Base-by-base conservation (phyloP, 2,888 invertebrate species). In the Anthrax anthrax region DNA sequence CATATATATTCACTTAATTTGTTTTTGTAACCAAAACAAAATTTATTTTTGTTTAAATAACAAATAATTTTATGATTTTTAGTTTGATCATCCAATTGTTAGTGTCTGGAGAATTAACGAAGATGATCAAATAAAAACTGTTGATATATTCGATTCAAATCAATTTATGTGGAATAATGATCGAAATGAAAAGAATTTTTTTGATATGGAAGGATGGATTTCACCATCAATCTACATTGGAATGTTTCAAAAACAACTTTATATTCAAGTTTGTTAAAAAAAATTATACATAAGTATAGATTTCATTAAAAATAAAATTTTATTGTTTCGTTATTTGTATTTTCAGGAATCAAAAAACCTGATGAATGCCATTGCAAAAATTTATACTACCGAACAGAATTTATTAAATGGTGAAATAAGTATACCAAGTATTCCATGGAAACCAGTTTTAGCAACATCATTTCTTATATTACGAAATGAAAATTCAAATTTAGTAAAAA, bases 1-100 rank as follows among this genome's bases (percentile, higher is more conserved):
- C 12, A 12, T 32, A 32, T 9, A 12, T 32, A 37, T 16, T 16
- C 44, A 34, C 16, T 23, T 23, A 39, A 32, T 37, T 3, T 13
- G n/a, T 36, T 18, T 27, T 43, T 36, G 46, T 23, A n/a, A n/a
- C n/a, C n/a, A n/a, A n/a, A n/a, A n/a, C n/a, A n/a, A n/a, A n/a
- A n/a, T n/a, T n/a, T n/a, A n/a, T n/a, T n/a, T n/a, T n/a, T n/a
- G n/a, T n/a, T n/a, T n/a, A n/a, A n/a, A n/a, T n/a, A n/a, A n/a
- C n/a, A n/a, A n/a, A n/a, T n/a, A n/a, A n/a, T n/a, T n/a, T 23
- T 44, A 55, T 47, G 47, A 42, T 47, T 60, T 65, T n/a, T 63
- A 88, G 83, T 79, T 92, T 56, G 76, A 80, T 43, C 78, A 84
- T 37, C 91, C 92, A 0, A 82, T 94, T 52, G 90, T 90, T 0